Base-by-base conservation (phyloP, 2,888 invertebrate species). In the Synergus umbraculus region DNA sequence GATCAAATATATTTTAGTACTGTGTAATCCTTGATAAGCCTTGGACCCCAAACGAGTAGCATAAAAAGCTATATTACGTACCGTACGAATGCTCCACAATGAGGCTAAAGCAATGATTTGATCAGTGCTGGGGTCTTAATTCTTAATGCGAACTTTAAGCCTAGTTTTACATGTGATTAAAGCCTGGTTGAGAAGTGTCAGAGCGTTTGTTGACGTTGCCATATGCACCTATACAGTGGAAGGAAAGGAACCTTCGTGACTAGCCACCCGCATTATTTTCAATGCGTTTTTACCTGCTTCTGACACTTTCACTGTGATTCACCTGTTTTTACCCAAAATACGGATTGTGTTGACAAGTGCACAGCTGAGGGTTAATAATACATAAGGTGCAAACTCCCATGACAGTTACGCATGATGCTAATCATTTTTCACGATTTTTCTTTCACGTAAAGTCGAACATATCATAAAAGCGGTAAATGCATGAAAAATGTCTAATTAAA, bases 161-260 rank as follows among this genome's bases (percentile, higher is more conserved):
- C 86, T 80, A 85, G 87, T 88, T 89, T 90, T 90, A 90, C 88
- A 89, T 89, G 88, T 87, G 87, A 90, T 90, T 89, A 89, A 87
- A 86, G 83, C 15, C 81, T 82, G 84, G 85, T 86, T 83, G 80
- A 81, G 76, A 85, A 86, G 87, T 86, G 86, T 87, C 85, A 84
- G 83, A 82, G 79, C 82, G 83, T 64, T 85, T 83, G 81, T 80
- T 83, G 64, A 46, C 64, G 82, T 84, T 84, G 83, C 77, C 64
- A 76, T 66, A 41, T 66, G 65, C 65, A 41, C 43, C n/a, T n/a
- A 29, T 29, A 66, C 10, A 22, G 60, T 66, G n/a, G 65, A 66
- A 66, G n/a, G 64, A 41, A 15, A 15, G 37, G 37, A 8, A 41
- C 13, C 10, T 66, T 66, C 65, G 65, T 66, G 65, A 66, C 65